A percentile compares a stretch with the other conserved stretches of the same genome.
These are phyloP conservation scores for Rhinoraja longicauda DNA, from an alignment of 2,797 vertebrate species.

Conservation along the genomic window DNA sequence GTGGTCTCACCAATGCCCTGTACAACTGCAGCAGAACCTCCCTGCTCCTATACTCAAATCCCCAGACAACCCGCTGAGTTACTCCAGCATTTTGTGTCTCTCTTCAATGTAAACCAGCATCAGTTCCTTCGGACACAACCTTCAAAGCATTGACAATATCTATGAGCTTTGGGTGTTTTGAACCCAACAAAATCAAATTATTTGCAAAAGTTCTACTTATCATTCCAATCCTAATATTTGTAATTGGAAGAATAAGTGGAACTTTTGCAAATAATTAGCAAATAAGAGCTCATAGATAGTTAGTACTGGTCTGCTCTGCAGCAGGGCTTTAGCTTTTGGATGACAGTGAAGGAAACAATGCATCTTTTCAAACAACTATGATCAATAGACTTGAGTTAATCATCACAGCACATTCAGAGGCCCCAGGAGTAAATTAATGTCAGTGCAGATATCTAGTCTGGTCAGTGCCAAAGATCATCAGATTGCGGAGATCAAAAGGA, in stretches of 20 bases:
- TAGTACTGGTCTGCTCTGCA: not conserved
- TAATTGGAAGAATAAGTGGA: too few species aligned
- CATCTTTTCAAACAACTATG: slow-evolving; percentile 14
- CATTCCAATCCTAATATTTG: not conserved
- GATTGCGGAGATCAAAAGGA: slow-evolving; percentile 34
- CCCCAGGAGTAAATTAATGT: slow-evolving; percentile 35
- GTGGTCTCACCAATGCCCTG: too few species aligned
- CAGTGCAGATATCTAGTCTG: slow-evolving; percentile 12
- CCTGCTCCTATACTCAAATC: too few species aligned
- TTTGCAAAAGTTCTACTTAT: not conserved
- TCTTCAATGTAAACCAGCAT: too few species aligned
- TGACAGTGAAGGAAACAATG: slow-evolving; percentile 20
- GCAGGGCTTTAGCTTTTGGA: not conserved
- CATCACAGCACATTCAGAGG: slow-evolving; percentile 33
- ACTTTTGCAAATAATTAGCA: too few species aligned
- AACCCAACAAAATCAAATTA: not conserved
- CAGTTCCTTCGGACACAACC: too few species aligned
- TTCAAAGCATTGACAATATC: not conserved
- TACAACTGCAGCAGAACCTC: too few species aligned
- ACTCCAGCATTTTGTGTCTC: too few species aligned
- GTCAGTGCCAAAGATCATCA: slow-evolving; percentile 34
- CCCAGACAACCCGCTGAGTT: too few species aligned
- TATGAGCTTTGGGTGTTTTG: not conserved
- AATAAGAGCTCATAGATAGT: too few species aligned
- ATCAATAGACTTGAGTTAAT: slow-evolving; percentile 38